phyloP scores from a whole-genome alignment of 37 sponge, comb jelly and placozoan genomes.

The Hexactinellida sp. region DNA sequence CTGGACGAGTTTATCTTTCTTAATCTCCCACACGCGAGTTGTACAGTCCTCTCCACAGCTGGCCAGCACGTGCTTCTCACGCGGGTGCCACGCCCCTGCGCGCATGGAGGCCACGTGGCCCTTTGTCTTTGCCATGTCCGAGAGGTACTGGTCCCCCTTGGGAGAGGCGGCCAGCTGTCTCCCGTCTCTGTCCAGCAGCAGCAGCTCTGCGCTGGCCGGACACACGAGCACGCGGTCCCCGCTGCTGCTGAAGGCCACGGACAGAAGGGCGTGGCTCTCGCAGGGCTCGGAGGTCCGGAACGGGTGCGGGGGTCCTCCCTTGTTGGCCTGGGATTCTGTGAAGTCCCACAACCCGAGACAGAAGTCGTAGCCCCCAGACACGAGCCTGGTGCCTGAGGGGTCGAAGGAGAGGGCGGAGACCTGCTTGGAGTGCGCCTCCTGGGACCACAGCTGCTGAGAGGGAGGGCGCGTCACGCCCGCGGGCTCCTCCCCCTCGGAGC shows the following conservation, averaged over 20 bases:
- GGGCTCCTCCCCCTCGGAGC: neutral
- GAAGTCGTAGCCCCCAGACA: slow-evolving; percentile 81
- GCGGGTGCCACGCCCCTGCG: slow-evolving; percentile 77
- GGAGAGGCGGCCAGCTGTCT: slow-evolving; percentile 49
- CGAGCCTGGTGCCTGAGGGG: slow-evolving; percentile 76
- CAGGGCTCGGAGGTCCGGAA: neutral
- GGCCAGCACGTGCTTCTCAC: slow-evolving; percentile 50
- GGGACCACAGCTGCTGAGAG: neutral
- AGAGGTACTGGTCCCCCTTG: slow-evolving; percentile 82
- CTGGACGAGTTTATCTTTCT: slow-evolving; percentile 59
- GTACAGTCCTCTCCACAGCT: slow-evolving; percentile 82
- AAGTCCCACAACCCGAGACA: slow-evolving; percentile 5
- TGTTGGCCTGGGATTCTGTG: neutral
- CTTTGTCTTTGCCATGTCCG: slow-evolving; percentile 82
- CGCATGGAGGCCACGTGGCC: slow-evolving; percentile 76
- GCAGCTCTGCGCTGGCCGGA: slow-evolving; percentile 68
- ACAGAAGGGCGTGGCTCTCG: slow-evolving; percentile 57
- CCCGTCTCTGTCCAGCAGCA: slow-evolving; percentile 80
- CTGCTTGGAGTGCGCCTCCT: slow-evolving; percentile 9
- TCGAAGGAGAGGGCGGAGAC: slow-evolving; percentile 79
- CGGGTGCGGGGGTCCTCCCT: neutral
- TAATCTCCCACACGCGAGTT: slow-evolving; percentile 67
- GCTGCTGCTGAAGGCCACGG: slow-evolving; percentile 64
- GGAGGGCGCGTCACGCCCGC: neutral
- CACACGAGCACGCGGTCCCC: slow-evolving; percentile 69